Evolutionary conservation across 1,140 invertebrate genomes (phyloP), one percentile per base, ranked within the genome.

Genomic region (Pseudomyrmex concolor): DNA sequence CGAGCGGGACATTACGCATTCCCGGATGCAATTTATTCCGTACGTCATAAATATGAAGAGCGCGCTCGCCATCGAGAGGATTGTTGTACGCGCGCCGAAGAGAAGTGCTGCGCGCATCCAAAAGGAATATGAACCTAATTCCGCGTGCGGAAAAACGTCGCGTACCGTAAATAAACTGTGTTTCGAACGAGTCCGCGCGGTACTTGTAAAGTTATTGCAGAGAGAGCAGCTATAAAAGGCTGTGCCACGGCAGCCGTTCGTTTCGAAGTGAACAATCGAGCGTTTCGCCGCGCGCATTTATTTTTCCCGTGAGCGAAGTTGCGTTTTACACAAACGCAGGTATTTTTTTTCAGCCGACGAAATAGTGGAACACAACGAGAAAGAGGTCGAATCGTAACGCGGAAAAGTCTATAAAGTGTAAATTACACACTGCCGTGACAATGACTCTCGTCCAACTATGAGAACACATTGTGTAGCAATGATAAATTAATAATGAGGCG

Each of bases 21-120:
- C 34, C 13, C 64, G 64, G 19, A 43, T 25, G 64, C 76, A 68
- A 70, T 70, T 70, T 78, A 59, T 78, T 22, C 12, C 13, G 2
- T 48, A 48, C 62, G 63, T 78, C 50, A 54, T 78, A 78, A 70
- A 78, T 50, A 17, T 22, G 54, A 57, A 54, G 10, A 55, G 51
- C 4, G 9, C 62, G 25, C 12, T 25, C 34, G 50, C 43, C 54
- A 13, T 8, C 72, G 71, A 62, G 43, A 43, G 5, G 34, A 34
- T 34, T 34, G 34, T 22, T 45, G 74, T 71, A 48, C 17, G 45
- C 8, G 10, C 10, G 5, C 25, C 5, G 19, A 13, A 34, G 48
- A 34, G 10, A 12, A 43, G 10, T 22, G 51, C 5, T 13, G 51
- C 5, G n/a, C 54, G n/a, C n/a, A 73, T 57, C 13, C 34, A 34